Conservation (phyloP, 2,113 vertebrate species). For the Condylura cristata region DNA sequence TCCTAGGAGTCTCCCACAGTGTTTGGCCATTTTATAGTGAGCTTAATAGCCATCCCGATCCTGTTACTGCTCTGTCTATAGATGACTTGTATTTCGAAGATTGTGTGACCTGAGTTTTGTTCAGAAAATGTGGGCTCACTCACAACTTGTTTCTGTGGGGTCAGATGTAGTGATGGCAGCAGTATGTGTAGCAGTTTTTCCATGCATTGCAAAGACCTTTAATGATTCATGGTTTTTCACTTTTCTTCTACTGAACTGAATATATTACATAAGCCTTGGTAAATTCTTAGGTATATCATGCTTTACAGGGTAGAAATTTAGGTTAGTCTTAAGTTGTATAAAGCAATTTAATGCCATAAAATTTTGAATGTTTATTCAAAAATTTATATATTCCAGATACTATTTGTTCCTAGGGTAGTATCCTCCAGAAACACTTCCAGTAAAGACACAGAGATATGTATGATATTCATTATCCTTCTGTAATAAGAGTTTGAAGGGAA, state of each 20-base stretch:
- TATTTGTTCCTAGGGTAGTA: background rate
- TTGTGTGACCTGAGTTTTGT: background rate
- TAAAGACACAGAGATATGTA: background rate
- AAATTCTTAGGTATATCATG: background rate
- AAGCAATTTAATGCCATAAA: background rate
- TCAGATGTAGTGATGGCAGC: background rate
- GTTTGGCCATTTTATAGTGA: background rate
- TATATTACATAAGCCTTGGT: background rate
- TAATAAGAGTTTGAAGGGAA: no score
- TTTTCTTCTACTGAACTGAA: background rate
- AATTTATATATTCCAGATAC: background rate
- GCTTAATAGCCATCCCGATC: background rate
- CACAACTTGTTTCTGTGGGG: background rate
- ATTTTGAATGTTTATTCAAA: background rate
- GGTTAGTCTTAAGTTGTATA: background rate
- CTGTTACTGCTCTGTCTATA: background rate
- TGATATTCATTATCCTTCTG: background rate
- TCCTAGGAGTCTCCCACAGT: background rate
- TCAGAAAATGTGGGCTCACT: background rate
- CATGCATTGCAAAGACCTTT: background rate
- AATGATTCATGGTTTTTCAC: background rate
- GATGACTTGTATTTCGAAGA: background rate
- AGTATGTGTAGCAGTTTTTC: background rate
- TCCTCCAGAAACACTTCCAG: background rate
- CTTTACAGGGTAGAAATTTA: background rate